phyloP scores from a whole-genome alignment of 1,140 invertebrate species.

The Campoletis sonorensis region DNA sequence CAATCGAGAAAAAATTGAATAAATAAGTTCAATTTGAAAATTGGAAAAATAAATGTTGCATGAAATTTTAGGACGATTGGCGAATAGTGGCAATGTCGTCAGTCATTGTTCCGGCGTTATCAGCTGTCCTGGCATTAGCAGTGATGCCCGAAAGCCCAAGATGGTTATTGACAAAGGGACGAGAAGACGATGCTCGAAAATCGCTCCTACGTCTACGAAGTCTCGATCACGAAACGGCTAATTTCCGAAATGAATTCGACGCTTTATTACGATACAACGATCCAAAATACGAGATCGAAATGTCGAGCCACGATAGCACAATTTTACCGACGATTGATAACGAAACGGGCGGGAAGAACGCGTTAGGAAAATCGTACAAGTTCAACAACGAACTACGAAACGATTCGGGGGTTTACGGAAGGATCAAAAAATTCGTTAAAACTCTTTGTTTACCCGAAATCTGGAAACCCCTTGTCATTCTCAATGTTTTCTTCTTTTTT shows the following conservation, averaged over 20 bases:
- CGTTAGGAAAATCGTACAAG: not conserved
- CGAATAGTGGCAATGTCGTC: conserved; percentile 78
- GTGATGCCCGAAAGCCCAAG: conserved; percentile 82
- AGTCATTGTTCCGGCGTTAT: conserved; percentile 76
- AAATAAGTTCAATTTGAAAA: too few relatives aligned
- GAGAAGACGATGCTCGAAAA: conserved; percentile 73
- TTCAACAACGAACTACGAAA: not conserved
- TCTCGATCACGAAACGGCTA: conserved; percentile 72
- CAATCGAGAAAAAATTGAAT: too few relatives aligned
- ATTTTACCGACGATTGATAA: not conserved
- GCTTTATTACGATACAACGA: conserved; percentile 84
- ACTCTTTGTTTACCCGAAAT: conserved; percentile 71
- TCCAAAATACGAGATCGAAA: conserved; percentile 70
- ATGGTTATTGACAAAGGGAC: conserved; percentile 78
- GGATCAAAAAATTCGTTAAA: conserved; percentile 48
- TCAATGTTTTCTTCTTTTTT: conserved; percentile 81
- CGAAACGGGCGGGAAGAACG: not conserved
- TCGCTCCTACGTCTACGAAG: conserved; percentile 75
- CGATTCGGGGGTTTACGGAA: conserved; percentile 73
- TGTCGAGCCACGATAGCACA: conserved; percentile 10
- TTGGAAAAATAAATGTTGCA: not conserved
- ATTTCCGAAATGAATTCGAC: conserved; percentile 85
- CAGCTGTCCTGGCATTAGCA: conserved; percentile 73
- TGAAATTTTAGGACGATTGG: conserved; percentile 74
- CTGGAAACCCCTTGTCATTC: conserved; percentile 81